Evolutionary conservation across 2,888 invertebrate genomes (phyloP).

Genomic region (Lasius platythorax): DNA sequence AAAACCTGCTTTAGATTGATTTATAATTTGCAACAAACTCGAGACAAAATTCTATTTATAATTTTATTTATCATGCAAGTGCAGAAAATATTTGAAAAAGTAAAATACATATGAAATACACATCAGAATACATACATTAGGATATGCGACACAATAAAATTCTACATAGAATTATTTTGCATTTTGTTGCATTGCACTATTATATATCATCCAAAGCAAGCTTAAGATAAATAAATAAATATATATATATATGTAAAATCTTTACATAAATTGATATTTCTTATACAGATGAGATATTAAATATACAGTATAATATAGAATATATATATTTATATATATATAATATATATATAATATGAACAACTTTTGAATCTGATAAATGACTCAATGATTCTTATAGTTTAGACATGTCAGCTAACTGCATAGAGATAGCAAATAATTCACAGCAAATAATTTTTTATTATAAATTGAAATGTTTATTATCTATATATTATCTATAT

Average conservation of each 20-base stretch:
- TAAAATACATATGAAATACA: not conserved
- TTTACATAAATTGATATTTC: not conserved
- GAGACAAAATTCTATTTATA: not conserved
- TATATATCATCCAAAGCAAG: not conserved
- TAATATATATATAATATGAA: not conserved
- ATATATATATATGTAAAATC: not conserved
- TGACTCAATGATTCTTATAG: not conserved
- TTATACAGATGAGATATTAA: not conserved
- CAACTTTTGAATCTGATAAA: not conserved
- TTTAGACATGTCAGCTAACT: not conserved
- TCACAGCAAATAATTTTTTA: constrained; percentile 41
- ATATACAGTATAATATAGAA: not conserved
- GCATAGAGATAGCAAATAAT: not conserved
- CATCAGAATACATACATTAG: not conserved
- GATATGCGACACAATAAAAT: not conserved
- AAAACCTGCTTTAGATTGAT: not conserved
- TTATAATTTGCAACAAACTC: not conserved
- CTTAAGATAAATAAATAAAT: not conserved
- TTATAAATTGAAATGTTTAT: constrained; percentile 76
- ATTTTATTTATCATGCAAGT: not conserved
- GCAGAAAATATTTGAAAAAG: not conserved
- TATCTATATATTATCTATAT: constrained; percentile 43
- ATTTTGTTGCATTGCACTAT: not conserved
- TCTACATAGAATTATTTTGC: not conserved
- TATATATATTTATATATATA: not conserved